These are phyloP conservation scores for Sinohyriopsis cumingii DNA, from an alignment of 2,888 invertebrate genomes.

Conservation along the genomic window DNA sequence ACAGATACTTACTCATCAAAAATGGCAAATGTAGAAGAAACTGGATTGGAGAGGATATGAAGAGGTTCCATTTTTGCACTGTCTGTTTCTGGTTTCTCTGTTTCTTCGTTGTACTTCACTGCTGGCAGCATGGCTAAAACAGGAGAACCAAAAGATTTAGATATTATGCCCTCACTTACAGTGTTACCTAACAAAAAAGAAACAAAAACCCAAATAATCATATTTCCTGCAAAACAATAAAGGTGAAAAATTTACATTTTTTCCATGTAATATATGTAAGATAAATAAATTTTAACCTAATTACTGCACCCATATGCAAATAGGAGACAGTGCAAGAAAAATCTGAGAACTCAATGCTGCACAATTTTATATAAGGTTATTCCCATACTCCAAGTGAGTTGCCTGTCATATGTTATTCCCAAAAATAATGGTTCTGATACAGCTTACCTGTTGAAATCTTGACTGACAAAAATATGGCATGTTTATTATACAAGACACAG, in stretches of 20 bases:
- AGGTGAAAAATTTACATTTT: not conserved
- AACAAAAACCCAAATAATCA: not conserved
- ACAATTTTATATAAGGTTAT: too few species aligned
- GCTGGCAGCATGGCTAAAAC: constrained; percentile 81
- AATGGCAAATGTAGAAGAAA: constrained; percentile 83
- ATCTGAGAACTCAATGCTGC: too few species aligned
- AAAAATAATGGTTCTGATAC: too few species aligned
- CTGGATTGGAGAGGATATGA: constrained; percentile 76
- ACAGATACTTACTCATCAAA: constrained; percentile 79
- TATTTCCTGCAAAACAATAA: not conserved
- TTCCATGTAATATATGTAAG: not conserved
- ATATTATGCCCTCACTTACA: not conserved
- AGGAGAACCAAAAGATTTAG: constrained; percentile 16
- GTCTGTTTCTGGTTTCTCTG: constrained; percentile 80
- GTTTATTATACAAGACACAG: too few species aligned
- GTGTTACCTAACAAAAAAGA: not conserved
- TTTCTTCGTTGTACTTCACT: constrained; percentile 81
- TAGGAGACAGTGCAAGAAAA: too few species aligned
- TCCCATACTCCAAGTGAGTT: too few species aligned
- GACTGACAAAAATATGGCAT: too few species aligned
- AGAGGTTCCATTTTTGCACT: constrained; percentile 75
- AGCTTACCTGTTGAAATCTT: too few species aligned
- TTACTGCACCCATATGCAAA: too few species aligned
- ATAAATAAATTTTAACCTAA: too few species aligned
- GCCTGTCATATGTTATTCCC: too few species aligned